A percentile compares a stretch with the other conserved stretches of the same genome.
Evolutionary conservation across 1,140 invertebrate genomes (phyloP).

Genomic region (Pemphigus obesinymphae): DNA sequence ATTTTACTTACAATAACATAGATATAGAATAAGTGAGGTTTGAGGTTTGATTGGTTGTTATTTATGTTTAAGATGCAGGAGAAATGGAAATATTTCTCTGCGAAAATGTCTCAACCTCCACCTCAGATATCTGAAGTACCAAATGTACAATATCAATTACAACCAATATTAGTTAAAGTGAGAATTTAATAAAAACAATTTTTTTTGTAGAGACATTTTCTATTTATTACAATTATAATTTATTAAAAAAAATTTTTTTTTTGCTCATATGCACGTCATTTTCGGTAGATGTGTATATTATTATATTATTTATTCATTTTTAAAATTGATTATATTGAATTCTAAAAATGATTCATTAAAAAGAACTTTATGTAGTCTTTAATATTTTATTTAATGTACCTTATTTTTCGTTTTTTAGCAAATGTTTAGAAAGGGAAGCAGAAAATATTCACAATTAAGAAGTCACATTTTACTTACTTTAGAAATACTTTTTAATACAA

Average conservation of each 20-base stretch:
- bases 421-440: too few relatives aligned
- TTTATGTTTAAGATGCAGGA: conserved; percentile 41
- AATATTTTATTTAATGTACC: too few relatives aligned
- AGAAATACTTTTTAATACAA: too few relatives aligned
- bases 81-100: conserved; percentile 42
- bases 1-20: not conserved
- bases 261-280: not conserved
- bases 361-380: too few relatives aligned
- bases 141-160: conserved; percentile 39
- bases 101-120: conserved; percentile 39
- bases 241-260: not conserved
- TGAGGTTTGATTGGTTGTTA: conserved; percentile 9
- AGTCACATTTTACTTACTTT: too few relatives aligned
- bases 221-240: not conserved
- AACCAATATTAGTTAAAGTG: conserved; percentile 40
- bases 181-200: not conserved
- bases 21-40: not conserved
- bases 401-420: too few relatives aligned
- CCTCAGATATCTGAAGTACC: conserved; percentile 38
- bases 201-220: not conserved
- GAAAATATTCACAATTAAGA: too few relatives aligned
- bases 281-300: not conserved
- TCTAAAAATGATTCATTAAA: not conserved
- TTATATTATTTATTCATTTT: too few relatives aligned
- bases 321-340: not conserved